These are phyloP conservation scores for Tipula helvola DNA, from an alignment of 2,888 invertebrate species.

Conservation along the genomic window DNA sequence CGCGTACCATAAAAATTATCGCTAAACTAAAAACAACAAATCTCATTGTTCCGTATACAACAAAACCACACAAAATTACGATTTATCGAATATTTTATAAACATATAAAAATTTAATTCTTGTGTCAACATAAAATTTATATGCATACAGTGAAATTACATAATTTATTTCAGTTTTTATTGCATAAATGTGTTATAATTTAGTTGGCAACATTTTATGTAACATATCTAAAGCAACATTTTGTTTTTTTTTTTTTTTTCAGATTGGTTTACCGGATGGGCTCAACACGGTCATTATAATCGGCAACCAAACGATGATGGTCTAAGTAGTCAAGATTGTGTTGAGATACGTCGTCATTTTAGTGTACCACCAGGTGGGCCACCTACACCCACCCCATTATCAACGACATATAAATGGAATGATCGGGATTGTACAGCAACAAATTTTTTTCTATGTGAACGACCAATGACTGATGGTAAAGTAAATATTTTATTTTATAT, in stretches of 20 bases:
- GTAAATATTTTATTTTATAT: not conserved
- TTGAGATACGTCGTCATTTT: constrained; percentile 58
- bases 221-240: not conserved
- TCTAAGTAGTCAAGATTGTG: constrained; percentile 67
- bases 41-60: too few species aligned
- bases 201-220: too few species aligned
- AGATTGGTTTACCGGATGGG: constrained; percentile 81
- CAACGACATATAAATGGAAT: constrained; percentile 65
- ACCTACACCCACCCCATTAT: constrained; percentile 32
- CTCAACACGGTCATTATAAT: constrained; percentile 50
- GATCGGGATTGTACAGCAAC: constrained; percentile 60
- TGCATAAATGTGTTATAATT: too few species aligned
- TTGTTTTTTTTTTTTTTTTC: constrained; percentile 18
- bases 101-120: too few species aligned
- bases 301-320: constrained; percentile 74
- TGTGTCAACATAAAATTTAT: too few species aligned
- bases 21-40: too few species aligned
- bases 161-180: too few species aligned
- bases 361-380: constrained; percentile 38
- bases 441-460: constrained; percentile 65
- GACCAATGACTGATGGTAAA: constrained; percentile 51
- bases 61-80: too few species aligned
- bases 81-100: too few species aligned
- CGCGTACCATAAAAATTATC: too few species aligned
- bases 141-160: too few species aligned